Evolutionary conservation across 2,888 invertebrate species (phyloP), one percentile per base, ranked within the genome.

Genomic region (Pediacus dermestoides): DNA sequence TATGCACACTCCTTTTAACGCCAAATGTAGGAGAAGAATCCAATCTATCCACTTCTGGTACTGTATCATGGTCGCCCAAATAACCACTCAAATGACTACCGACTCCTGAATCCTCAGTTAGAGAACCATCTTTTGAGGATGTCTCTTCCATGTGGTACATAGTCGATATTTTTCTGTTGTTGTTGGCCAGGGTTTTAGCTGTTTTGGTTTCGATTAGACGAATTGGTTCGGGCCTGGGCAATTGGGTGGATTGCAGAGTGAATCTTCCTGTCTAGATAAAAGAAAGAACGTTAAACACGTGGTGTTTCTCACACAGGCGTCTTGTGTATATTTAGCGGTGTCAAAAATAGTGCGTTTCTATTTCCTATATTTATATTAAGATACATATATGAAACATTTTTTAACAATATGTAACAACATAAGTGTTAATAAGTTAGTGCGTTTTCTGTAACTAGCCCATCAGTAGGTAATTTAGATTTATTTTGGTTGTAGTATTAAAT

Each of bases 141-240:
- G 52, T 57, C 31, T 65, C 64, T 30, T 68, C 68, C 8, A 51
- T 46, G 12, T 53, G 52, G 51, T 78, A 77, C 8, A 73, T 62
- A 11, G 71, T 70, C 1, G 70, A 74, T 4, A 76, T 73, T 63
- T 78, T 81, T 47, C 81, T 76, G 42, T 78, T 81, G 54, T 79
- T 85, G 61, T 88, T 88, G 18, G 80, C 83, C 31, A 74, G 70
- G 37, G 82, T 82, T 63, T 88, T 88, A 32, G 82, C 82, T 30
- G 77, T 75, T 69, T 88, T 88, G 3, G 80, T 73, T 68, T 76
- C 84, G 52, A 72, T 74, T 44, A 73, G 70, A 61, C 75, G 78
- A 46, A 74, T 74, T 22, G 82, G 77, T 67, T 88, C 87, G 1
- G 87, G 87, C 42, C 78, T 71, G 0, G 88, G 88, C 50, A 88